Percentiles rank a stretch among this genome's conserved stretches.
phyloP scores from a whole-genome alignment of 2,888 invertebrate genomes.

The Incurvaria masculella region DNA sequence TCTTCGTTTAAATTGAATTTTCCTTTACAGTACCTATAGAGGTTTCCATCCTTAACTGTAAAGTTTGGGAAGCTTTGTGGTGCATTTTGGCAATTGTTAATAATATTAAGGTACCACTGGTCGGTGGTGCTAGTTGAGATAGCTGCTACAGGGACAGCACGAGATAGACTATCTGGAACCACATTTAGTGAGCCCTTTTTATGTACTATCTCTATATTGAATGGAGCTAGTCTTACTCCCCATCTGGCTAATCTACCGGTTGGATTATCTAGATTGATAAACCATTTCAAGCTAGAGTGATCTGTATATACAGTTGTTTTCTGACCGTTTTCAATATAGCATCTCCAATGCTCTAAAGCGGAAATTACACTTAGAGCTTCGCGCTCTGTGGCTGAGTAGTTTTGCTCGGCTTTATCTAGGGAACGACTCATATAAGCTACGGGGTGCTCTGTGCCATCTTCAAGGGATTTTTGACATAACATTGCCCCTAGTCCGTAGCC shows the following conservation, averaged over 20 bases:
- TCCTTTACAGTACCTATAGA: too few species aligned
- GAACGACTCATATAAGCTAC: constrained; percentile 14
- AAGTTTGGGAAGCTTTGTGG: too few species aligned
- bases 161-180: constrained; percentile 11
- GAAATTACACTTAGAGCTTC: too few species aligned
- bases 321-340: too few species aligned
- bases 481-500: constrained; percentile 1
- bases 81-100: too few species aligned
- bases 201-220: constrained; percentile 8
- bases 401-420: constrained; percentile 1
- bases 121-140: too few species aligned
- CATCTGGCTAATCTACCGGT: constrained; percentile 5
- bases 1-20: too few species aligned
- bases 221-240: constrained; percentile 3
- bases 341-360: constrained; percentile 5
- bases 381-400: constrained; percentile 18
- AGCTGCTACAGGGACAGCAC: neutral
- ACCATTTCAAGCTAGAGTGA: constrained; percentile 17
- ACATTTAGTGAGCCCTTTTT: constrained; percentile 6
- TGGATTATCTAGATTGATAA: constrained; percentile 4
- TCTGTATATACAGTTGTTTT: too few species aligned
- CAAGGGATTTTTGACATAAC: too few species aligned
- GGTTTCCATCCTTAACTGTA: too few species aligned
- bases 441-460: too few species aligned
- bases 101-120: too few species aligned